phyloP scores from a whole-genome alignment of 1,140 invertebrate genomes.

The Ctenoplectra terminalis region DNA sequence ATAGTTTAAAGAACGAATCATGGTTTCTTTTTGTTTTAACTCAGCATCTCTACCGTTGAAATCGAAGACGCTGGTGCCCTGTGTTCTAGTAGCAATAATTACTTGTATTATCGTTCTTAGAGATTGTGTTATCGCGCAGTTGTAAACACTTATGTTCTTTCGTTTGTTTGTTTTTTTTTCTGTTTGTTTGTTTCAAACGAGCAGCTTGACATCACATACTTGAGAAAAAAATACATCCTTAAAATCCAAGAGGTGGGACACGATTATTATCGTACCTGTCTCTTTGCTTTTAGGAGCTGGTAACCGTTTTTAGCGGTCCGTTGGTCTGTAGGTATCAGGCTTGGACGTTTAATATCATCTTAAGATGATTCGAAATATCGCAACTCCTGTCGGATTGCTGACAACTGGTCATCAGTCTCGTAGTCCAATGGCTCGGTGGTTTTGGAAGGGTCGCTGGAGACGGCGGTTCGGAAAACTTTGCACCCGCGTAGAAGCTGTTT shows the following conservation, averaged over 20 bases:
- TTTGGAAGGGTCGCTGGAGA: conserved; percentile 85
- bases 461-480: conserved; percentile 86
- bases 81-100: conserved; percentile 36
- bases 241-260: conserved; percentile 7
- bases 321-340: conserved; percentile 78
- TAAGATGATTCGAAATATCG: conserved; percentile 83
- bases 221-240: conserved; percentile 37
- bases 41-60: conserved; percentile 44
- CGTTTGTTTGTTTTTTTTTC: too few species aligned
- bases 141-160: conserved; percentile 40
- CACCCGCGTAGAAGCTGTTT: conserved; percentile 84
- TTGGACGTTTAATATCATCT: conserved; percentile 84
- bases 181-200: conserved; percentile 47
- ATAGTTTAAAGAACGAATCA: conserved; percentile 56
- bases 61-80: conserved; percentile 59
- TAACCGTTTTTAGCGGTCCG: conserved; percentile 41
- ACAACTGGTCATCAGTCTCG: conserved; percentile 69
- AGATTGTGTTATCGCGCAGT: conserved; percentile 52
- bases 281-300: conserved; percentile 28
- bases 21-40: conserved; percentile 12
- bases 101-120: conserved; percentile 23
- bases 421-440: conserved; percentile 84
- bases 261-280: conserved; percentile 55
- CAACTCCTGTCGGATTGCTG: conserved; percentile 68
- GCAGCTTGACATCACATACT: conserved; percentile 42